Evolutionary conservation across 2,797 vertebrate species (phyloP).

Genomic region (Notolepis coatsorum): DNA sequence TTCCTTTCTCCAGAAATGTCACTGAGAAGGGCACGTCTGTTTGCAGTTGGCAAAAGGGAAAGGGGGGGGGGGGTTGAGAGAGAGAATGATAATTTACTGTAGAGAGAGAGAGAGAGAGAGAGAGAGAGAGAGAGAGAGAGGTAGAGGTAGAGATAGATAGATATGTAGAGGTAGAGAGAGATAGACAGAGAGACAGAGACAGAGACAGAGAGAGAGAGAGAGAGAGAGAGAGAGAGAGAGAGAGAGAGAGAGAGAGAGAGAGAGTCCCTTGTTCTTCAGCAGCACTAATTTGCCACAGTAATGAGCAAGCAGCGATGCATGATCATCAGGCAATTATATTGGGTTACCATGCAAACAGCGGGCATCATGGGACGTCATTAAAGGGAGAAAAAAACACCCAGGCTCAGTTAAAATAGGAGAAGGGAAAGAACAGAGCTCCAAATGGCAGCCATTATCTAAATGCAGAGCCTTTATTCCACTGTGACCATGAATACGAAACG

Average conservation of each 20-base stretch:
- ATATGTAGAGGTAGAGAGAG: slow-evolving; percentile 3
- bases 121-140: slow-evolving; percentile 38
- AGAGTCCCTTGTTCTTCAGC: slow-evolving; percentile 54
- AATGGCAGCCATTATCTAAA: slow-evolving; percentile 56
- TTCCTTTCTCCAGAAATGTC: slow-evolving; percentile 62
- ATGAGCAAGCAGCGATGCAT: slow-evolving; percentile 80
- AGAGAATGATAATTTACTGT: slow-evolving; percentile 48
- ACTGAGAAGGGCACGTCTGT: slow-evolving; percentile 44
- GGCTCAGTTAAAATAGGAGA: slow-evolving; percentile 47
- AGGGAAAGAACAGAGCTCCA: slow-evolving; percentile 22
- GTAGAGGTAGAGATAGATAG: slow-evolving; percentile 17
- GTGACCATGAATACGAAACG: slow-evolving; percentile 41
- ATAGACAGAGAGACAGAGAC: slow-evolving; percentile 7
- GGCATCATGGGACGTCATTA: slow-evolving; percentile 79
- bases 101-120: slow-evolving; percentile 54
- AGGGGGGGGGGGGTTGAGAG: slow-evolving; percentile 53
- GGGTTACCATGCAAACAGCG: slow-evolving; percentile 81
- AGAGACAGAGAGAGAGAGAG: neutral
- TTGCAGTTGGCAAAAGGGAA: slow-evolving; percentile 45
- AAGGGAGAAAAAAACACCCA: slow-evolving; percentile 61
- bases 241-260: slow-evolving; percentile 11
- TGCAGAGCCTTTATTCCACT: slow-evolving; percentile 1
- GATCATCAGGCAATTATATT: slow-evolving; percentile 83
- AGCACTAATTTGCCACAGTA: slow-evolving; percentile 77
- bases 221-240: slow-evolving; percentile 15